Base-by-base conservation (phyloP, 2,888 invertebrate species). In the Branchipolynoe longqiensis region DNA sequence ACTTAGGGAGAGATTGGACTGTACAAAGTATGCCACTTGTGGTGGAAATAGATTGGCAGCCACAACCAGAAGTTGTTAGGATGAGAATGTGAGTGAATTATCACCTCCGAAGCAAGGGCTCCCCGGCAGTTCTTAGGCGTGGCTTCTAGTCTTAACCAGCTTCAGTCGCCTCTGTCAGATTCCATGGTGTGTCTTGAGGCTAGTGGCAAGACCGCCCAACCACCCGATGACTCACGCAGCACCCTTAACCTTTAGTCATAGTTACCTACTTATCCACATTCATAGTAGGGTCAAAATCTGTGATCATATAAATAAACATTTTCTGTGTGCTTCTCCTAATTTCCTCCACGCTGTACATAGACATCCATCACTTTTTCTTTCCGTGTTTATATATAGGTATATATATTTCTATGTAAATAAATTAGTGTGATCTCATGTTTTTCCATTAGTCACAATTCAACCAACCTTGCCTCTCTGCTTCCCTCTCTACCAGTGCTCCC, bases 71-170 rank as follows among this genome's bases (percentile, higher is more conserved):
- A 28, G 22, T 14, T 36, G 69, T 69, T 69, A n/a, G 54, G 41
- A 48, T 78, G 78, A 78, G 78, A 48, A 31, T 48, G 78, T 33
- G 33, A n/a, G 22, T n/a, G 40, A n/a, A 73, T 25, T n/a, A n/a
- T n/a, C 25, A 31, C 48, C 78, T 48, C 41, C 18, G 78, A 78
- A 78, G 78, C 78, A 78, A 78, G 78, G 78, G 78, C 48, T 48
- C 48, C 78, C 25, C 22, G 22, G 48, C 41, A 69, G 18, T 69
- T 69, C 8, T 36, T 38, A 73, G 78, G 78, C 78, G 48, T 78
- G 78, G 78, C 48, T 78, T 69, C 69, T 69, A 69, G 69, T 36
- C 18, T 69, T 18, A 48, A 69, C 18, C 69, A 22, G 69, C 69
- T 69, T 69, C 36, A 69, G 36, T 8, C 6, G 69, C 69, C n/a